Conservation (phyloP, 2,888 invertebrate genomes). For the Zygaena filipendulae region DNA sequence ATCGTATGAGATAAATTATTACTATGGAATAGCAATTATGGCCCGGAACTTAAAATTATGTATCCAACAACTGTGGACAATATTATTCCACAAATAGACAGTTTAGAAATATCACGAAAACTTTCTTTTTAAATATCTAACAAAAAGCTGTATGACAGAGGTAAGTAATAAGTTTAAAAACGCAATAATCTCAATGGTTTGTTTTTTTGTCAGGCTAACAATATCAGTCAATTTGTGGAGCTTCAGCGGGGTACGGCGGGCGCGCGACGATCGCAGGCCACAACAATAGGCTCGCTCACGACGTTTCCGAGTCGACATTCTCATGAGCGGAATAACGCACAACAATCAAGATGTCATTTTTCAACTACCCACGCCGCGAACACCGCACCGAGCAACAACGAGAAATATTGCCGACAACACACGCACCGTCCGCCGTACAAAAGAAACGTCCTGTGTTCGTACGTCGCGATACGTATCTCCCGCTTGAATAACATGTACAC, state of each 20-base stretch:
- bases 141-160: no score
- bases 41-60: no score
- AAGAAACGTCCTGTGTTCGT: constrained; percentile 50
- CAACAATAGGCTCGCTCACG: constrained; percentile 58
- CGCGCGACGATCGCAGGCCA: constrained; percentile 36
- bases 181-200: no score
- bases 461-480: constrained; percentile 58
- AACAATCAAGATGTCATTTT: constrained; percentile 70
- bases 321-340: constrained; percentile 64
- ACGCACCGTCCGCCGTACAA: constrained; percentile 52
- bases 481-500: constrained; percentile 44
- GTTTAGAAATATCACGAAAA: no score
- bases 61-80: no score
- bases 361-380: constrained; percentile 64
- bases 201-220: no score
- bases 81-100: no score
- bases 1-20: no score
- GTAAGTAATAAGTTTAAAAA: no score
- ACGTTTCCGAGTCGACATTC: constrained; percentile 48
- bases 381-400: constrained; percentile 37
- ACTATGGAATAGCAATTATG: no score
- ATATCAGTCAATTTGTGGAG: constrained; percentile 65
- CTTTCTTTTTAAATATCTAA: no score
- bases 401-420: constrained; percentile 62
- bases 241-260: no score